Evolutionary conservation across 2,888 invertebrate genomes (phyloP), one percentile per base, ranked within the genome.

Genomic region (Torymus auratus): DNA sequence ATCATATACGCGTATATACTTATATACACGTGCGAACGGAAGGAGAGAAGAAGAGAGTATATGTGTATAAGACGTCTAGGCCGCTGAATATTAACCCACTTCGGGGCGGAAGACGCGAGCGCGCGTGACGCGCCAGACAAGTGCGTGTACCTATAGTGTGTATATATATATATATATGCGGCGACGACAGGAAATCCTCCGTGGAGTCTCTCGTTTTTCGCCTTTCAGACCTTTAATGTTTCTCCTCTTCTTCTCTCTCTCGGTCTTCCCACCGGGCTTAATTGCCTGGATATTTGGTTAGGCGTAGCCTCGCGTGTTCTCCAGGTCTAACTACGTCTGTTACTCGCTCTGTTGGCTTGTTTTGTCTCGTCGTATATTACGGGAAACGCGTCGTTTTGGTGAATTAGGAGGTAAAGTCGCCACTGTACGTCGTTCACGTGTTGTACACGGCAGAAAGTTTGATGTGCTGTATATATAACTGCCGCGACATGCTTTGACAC

Each of bases 61-160:
- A 41, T 68, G 41, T 61, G 23, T 28, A 7, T 28, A 2, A 28
- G 28, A 28, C 28, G 28, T 4, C 28, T 28, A 28, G 28, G 28
- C 28, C 61, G 28, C 13, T 76, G 76, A 76, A 76, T 68, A 76
- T 76, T 76, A 76, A 76, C 76, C 76, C 68, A 69, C 76, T 61
- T 76, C 2, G 76, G 23, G 28, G 68, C 61, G 53, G 61, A 58
- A 65, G 65, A 50, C 2, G 17, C 15, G 7, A 23, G 69, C 41
- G 41, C 65, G 73, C 73, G 41, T 73, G 73, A 73, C 56, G 15
- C 55, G 68, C 41, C 61, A 68, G 61, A 17, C 76, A 74, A 74
- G 76, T 76, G 76, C 69, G 53, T 20, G 20, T 20, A n/a, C n/a
- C n/a, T n/a, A n/a, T 13, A 0, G 7, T 11, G 55, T 28, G 28